Evolutionary conservation across 2,888 invertebrate species (phyloP), one percentile per base, ranked within the genome.

Genomic region (Melipona beecheii): DNA sequence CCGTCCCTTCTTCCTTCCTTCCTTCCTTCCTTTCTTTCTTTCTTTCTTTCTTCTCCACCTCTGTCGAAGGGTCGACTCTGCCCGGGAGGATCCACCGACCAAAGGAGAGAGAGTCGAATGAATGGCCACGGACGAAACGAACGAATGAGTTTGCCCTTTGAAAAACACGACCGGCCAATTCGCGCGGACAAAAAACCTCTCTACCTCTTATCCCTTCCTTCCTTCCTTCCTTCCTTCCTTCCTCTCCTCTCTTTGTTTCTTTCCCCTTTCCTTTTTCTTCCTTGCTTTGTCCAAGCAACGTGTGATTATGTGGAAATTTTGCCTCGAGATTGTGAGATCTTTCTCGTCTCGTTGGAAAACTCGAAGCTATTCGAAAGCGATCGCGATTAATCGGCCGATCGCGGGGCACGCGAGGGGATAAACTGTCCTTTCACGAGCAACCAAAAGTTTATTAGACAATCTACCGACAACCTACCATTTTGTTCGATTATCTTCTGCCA

Each of bases 101-200:
- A 60, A 27, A 60, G 60, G 60, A 49, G 49, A 62, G 62, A 50
- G 85, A 81, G 80, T 76, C 76, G 78, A 87, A 87, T 90, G 90
- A 91, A 91, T 90, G 82, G 86, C 85, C 79, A 80, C 72, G 80
- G 80, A 84, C 81, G 85, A 87, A 89, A 88, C 87, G 87, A 85
- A 89, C 84, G 86, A 85, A 27, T 27, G 24, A 58, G 85, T 87
- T 86, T 81, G 68, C 82, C 83, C 73, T 73, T 75, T 86, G 82
- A 85, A 85, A 85, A 88, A 84, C 89, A 85, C 87, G 88, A 87
- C 84, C 86, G 76, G 85, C 85, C 89, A 88, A 91, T 91, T 90
- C 89, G 85, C 82, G 75, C 78, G 75, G 83, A 77, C 86, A 84
- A 84, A 86, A 86, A 76, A 66, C 17, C 49, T 54, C 52, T 27